Evolutionary conservation across 2,888 invertebrate genomes (phyloP).

Genomic region (Eugnorisma glareosa): DNA sequence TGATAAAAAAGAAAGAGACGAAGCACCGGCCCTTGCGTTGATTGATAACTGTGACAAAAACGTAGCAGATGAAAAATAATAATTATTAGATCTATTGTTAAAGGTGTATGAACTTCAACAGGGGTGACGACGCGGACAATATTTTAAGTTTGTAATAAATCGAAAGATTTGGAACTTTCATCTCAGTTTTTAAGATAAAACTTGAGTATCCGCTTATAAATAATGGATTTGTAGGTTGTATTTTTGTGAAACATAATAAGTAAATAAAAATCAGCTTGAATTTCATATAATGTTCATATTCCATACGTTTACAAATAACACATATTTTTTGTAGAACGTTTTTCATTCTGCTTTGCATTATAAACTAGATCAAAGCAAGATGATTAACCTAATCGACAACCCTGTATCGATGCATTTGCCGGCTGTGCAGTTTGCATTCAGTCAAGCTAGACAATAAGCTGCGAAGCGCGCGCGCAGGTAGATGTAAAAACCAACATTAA

Average conservation of each 20-base stretch:
- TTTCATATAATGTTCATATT: background rate
- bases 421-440: slow-evolving; percentile 87
- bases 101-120: slow-evolving; percentile 85
- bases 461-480: slow-evolving; percentile 87
- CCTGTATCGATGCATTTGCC: slow-evolving; percentile 82
- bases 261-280: background rate
- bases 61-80: slow-evolving; percentile 91
- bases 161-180: background rate
- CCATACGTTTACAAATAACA: background rate
- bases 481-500: slow-evolving; percentile 76
- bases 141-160: slow-evolving; percentile 41
- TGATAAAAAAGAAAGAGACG: slow-evolving; percentile 74
- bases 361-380: slow-evolving; percentile 12
- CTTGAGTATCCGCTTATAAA: background rate
- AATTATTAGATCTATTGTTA: slow-evolving; percentile 90
- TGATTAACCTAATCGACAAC: slow-evolving; percentile 75
- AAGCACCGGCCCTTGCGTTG: slow-evolving; percentile 85
- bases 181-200: background rate
- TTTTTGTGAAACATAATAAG: background rate
- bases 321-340: no score
- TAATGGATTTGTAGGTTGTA: background rate
- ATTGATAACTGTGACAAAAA: slow-evolving; percentile 91
- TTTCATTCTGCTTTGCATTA: background rate
- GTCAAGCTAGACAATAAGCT: slow-evolving; percentile 86
- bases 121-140: slow-evolving; percentile 78